Conservation (phyloP, 2,888 invertebrate genomes). For the Oligia strigilis region DNA sequence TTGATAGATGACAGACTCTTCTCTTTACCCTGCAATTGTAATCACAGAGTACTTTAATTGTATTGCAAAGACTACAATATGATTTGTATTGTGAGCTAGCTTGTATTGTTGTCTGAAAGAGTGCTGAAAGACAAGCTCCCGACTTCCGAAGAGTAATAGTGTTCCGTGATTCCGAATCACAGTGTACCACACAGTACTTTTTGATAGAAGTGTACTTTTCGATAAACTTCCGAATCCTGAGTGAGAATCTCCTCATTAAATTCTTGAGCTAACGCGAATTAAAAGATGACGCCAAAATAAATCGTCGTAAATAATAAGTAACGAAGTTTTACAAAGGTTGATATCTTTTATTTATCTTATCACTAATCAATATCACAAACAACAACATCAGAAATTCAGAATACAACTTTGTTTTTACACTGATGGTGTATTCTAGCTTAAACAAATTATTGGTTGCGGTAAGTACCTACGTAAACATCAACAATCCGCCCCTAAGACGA, state of each 20-base stretch:
- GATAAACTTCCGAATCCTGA: background rate
- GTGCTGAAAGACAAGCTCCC: background rate
- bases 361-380: background rate
- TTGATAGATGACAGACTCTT: too few species aligned
- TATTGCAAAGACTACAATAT: too few species aligned
- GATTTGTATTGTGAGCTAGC: too few species aligned
- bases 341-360: background rate
- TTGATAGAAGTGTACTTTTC: too few species aligned
- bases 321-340: background rate
- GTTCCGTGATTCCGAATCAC: too few species aligned
- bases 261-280: background rate
- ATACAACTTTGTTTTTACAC: background rate
- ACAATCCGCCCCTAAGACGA: too few species aligned
- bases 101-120: background rate
- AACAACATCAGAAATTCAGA: slow-evolving; percentile 2
- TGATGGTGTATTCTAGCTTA: slow-evolving; percentile 60
- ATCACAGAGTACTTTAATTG: too few species aligned
- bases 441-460: slow-evolving; percentile 66
- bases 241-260: background rate
- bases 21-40: too few species aligned
- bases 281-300: background rate
- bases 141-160: too few species aligned
- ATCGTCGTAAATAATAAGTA: background rate
- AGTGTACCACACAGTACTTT: too few species aligned
- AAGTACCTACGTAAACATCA: slow-evolving; percentile 36